Conservation (phyloP, 2,888 invertebrate genomes). For the Ochropleura leucogaster region DNA sequence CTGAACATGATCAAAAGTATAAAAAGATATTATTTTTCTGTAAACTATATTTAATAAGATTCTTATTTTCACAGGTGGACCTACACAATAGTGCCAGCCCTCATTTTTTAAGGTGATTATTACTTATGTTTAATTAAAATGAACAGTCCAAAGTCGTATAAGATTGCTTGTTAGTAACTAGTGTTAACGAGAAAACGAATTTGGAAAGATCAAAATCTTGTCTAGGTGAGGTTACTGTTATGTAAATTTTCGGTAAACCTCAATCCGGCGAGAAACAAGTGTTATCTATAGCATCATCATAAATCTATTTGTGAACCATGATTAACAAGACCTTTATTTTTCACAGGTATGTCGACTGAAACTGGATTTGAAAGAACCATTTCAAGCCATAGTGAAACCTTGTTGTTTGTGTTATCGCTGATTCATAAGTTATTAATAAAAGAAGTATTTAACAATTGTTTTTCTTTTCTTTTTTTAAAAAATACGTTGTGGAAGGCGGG, state of each 20-base stretch:
- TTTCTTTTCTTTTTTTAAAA: too few relatives aligned
- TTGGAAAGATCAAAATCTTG: slow-evolving; percentile 83
- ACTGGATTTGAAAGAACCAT: not conserved
- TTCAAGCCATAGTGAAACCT: too few relatives aligned
- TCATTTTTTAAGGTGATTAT: slow-evolving; percentile 54
- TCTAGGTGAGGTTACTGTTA: slow-evolving; percentile 89
- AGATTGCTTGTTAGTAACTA: slow-evolving; percentile 71
- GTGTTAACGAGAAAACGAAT: slow-evolving; percentile 77
- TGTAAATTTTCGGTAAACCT: slow-evolving; percentile 81
- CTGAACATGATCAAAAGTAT: slow-evolving; percentile 72
- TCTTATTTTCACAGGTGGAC: slow-evolving; percentile 44
- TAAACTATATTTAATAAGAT: not conserved
- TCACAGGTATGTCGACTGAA: slow-evolving; percentile 20
- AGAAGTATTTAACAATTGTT: not conserved
- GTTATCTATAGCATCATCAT: not conserved
- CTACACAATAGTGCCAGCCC: not conserved
- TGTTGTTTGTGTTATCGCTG: not conserved
- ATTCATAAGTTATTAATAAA: not conserved
- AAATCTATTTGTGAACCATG: not conserved
- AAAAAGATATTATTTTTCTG: not conserved
- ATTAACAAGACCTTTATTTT: not conserved
- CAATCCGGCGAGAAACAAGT: slow-evolving; percentile 87
- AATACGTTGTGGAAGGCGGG: too few relatives aligned
- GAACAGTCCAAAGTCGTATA: slow-evolving; percentile 72
- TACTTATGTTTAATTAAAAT: not conserved